Evolutionary conservation across 2,113 vertebrate genomes (phyloP), one percentile per base, ranked within the genome.

Genomic region (Silurus meridionalis): DNA sequence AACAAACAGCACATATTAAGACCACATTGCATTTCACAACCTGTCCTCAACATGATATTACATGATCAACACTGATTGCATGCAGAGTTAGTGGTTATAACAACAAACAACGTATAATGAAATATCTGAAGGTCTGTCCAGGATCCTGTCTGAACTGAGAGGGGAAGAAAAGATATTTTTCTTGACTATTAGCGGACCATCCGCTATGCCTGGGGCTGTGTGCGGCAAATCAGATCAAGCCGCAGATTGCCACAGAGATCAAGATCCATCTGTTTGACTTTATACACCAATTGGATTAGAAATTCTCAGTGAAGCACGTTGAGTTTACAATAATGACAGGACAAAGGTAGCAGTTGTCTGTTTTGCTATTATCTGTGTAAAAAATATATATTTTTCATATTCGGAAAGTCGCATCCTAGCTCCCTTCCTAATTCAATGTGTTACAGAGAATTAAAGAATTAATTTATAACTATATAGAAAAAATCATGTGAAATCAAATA

Each of bases 241-340:
- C 17, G 3, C 67, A 80, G 77, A 86, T 71, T 72, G 82, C 72
- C 61, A 75, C 50, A 71, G 60, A 64, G 48, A 84, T 84, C 63
- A 77, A 84, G 82, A 84, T 64, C 88, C 75, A 81, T 84, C 88
- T 87, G 88, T 61, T 74, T 17, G 25, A 25, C 61, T 84, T 75
- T 81, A 66, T 71, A 46, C 14, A 57, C 66, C 78, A 75, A 89
- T 82, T 28, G 57, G 58, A 84, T 89, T 86, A 89, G 13, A 63
- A 53, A 15, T 69, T 25, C 46, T 67, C 81, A 69, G 61, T 58
- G 81, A 37, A 64, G 80, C 72, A 78, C 81, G 46, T 50, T 77
- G 69, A 84, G 60, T 63, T 77, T 61, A 52, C 48, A 64, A 64
- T 13, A 57, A 58, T 71, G 37, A 71, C 53, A 50, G 28, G 52